phyloP scores from a whole-genome alignment of 2,888 invertebrate species.

The Seira sanloemensis region DNA sequence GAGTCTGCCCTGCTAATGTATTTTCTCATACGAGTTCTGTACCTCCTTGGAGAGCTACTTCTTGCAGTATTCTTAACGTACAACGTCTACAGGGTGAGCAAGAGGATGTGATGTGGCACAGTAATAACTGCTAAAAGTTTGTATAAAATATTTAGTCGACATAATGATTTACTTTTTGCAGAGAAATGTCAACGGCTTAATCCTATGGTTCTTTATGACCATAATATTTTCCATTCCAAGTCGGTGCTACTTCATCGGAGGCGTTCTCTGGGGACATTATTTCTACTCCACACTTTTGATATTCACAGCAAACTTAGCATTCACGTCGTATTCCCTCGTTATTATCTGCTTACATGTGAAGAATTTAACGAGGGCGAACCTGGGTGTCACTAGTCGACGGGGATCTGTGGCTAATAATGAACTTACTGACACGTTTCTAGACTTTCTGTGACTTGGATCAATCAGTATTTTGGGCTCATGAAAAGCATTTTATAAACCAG shows the following conservation, averaged over 20 bases:
- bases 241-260: slow-evolving; percentile 67
- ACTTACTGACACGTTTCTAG: slow-evolving; percentile 34
- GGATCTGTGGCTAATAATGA: slow-evolving; percentile 8
- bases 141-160: background rate
- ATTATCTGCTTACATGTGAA: slow-evolving; percentile 49
- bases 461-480: no score
- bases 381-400: background rate
- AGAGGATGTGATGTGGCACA: no score
- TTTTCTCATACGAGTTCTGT: slow-evolving; percentile 62
- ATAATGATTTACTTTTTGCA: slow-evolving; percentile 13
- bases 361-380: slow-evolving; percentile 26
- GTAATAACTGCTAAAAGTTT: background rate
- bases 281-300: slow-evolving; percentile 52
- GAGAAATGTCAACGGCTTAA: slow-evolving; percentile 56
- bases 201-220: slow-evolving; percentile 64
- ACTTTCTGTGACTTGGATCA: slow-evolving; percentile 45
- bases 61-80: slow-evolving; percentile 61
- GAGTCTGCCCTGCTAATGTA: slow-evolving; percentile 54
- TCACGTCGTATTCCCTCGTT: slow-evolving; percentile 63
- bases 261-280: slow-evolving; percentile 62
- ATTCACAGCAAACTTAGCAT: slow-evolving; percentile 59
- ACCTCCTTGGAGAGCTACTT: slow-evolving; percentile 59
- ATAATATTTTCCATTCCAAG: slow-evolving; percentile 61
- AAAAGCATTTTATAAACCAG: no score
- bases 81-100: slow-evolving; percentile 55